Evolutionary conservation across 2,888 invertebrate genomes (phyloP).

Genomic region (Cantharis rufa): DNA sequence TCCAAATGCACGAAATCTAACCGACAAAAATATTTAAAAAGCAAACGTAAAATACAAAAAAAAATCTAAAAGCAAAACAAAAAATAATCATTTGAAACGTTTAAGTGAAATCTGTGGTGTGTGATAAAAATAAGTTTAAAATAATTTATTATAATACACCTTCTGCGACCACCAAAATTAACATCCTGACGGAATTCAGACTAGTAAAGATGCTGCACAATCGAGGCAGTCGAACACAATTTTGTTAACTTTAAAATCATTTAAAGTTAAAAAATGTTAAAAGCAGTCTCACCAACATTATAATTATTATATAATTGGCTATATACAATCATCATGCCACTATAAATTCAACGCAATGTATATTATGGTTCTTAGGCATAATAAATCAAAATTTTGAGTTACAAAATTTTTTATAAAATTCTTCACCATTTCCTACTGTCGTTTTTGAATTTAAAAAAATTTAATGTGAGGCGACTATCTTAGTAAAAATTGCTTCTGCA

Average conservation of each 20-base stretch:
- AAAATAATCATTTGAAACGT: background rate
- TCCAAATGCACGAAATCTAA: background rate
- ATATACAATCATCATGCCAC: slow-evolving; percentile 23
- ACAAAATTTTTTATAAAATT: background rate
- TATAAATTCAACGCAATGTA: slow-evolving; percentile 23
- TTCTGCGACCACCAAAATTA: slow-evolving; percentile 25
- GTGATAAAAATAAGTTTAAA: slow-evolving; percentile 6
- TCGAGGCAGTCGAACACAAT: slow-evolving; percentile 43
- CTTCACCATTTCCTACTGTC: background rate
- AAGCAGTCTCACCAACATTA: slow-evolving; percentile 30
- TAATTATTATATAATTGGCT: slow-evolving; percentile 11
- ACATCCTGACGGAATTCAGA: slow-evolving; percentile 47
- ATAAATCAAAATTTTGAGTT: background rate
- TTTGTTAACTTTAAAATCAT: slow-evolving; percentile 30
- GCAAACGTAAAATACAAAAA: background rate
- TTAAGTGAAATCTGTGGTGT: background rate
- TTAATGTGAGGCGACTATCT: background rate
- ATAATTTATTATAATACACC: slow-evolving; percentile 26
- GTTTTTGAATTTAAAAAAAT: background rate
- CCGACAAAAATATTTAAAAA: background rate
- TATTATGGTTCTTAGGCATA: slow-evolving; percentile 1
- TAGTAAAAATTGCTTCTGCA: background rate
- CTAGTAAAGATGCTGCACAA: slow-evolving; percentile 47
- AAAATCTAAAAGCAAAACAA: background rate
- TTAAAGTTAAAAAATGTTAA: slow-evolving; percentile 25